Percentiles rank a stretch among this genome's conserved stretches.
These are phyloP conservation scores for Tillus elongatus DNA, from an alignment of 2,888 invertebrate species.

Conservation along the genomic window DNA sequence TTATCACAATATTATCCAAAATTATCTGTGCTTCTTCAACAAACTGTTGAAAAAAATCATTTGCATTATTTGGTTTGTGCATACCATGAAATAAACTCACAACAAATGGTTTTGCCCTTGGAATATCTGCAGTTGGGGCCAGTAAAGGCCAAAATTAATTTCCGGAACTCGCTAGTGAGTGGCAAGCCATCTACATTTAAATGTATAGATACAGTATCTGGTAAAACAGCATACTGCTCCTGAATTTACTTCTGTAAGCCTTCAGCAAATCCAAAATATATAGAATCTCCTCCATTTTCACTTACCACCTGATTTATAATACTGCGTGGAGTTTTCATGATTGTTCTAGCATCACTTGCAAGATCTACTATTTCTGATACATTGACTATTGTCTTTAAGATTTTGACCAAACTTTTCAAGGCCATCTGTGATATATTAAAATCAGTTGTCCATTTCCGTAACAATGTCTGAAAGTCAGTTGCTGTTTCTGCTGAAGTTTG, in stretches of 20 bases:
- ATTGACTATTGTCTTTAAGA: too few relatives aligned
- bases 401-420: too few relatives aligned
- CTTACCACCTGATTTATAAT: background rate
- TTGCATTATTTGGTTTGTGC: conserved; percentile 6
- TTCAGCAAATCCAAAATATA: conserved; percentile 5
- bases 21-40: background rate
- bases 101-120: background rate
- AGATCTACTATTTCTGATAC: too few relatives aligned
- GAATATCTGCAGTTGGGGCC: background rate
- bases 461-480: too few relatives aligned
- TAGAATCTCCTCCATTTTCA: background rate
- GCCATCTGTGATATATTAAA: too few relatives aligned
- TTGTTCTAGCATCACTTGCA: conserved; percentile 5
- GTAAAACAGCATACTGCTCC: background rate
- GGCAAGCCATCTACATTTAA: conserved; percentile 9
- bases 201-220: background rate
- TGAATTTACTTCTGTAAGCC: background rate
- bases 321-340: conserved; percentile 2
- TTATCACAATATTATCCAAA: background rate
- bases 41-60: conserved; percentile 6
- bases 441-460: too few relatives aligned
- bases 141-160: conserved; percentile 8
- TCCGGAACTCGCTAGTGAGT: conserved; percentile 3
- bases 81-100: conserved; percentile 10
- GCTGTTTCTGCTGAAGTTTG: too few relatives aligned